Conservation (phyloP, 2,888 invertebrate species). For the Cyrtodaria siliqua region DNA sequence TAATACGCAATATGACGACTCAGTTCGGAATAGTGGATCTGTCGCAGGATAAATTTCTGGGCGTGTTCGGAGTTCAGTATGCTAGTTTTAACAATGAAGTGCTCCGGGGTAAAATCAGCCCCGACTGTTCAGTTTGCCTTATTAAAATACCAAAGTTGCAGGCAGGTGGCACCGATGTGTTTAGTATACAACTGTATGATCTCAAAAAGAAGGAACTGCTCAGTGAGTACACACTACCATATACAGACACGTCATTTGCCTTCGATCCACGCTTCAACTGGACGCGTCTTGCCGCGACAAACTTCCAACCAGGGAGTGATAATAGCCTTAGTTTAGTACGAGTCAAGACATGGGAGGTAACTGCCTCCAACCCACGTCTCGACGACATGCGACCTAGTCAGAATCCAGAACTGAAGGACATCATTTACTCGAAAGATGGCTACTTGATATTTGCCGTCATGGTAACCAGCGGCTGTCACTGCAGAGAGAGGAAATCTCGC, state of each 20-base stretch:
- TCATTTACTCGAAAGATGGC: conserved; percentile 83
- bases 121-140: conserved; percentile 83
- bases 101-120: conserved; percentile 83
- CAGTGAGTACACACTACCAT: conserved; percentile 77
- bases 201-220: conserved; percentile 78
- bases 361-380: conserved; percentile 80
- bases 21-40: conserved; percentile 85
- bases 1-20: conserved; percentile 83
- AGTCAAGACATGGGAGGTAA: conserved; percentile 77
- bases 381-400: conserved; percentile 79
- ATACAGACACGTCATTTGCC: conserved; percentile 80
- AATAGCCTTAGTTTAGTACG: conserved; percentile 83
- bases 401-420: conserved; percentile 81
- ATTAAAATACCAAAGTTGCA: conserved; percentile 80
- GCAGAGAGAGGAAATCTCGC: conserved; percentile 82
- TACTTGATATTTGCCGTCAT: conserved; percentile 83
- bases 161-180: conserved; percentile 69
- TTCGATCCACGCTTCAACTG: conserved; percentile 84
- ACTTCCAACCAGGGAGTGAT: conserved; percentile 79
- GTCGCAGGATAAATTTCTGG: conserved; percentile 84
- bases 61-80: conserved; percentile 84
- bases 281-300: conserved; percentile 83
- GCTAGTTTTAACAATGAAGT: conserved; percentile 84
- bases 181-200: conserved; percentile 82
- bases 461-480: conserved; percentile 81